A percentile compares a stretch with the other conserved stretches of the same genome.
Evolutionary conservation across 2,888 invertebrate species (phyloP).

Genomic region (Colostygia pectinataria): DNA sequence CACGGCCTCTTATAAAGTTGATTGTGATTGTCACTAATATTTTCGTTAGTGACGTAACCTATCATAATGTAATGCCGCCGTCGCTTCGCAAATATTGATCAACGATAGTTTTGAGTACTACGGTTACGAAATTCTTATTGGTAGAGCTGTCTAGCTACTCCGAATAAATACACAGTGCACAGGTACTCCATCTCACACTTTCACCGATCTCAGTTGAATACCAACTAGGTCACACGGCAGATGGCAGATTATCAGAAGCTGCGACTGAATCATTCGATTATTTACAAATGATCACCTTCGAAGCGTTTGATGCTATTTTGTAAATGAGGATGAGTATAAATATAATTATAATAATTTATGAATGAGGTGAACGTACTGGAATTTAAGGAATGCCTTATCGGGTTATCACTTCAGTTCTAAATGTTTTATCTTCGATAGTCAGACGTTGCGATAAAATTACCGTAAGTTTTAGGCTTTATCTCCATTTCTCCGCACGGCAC

Average conservation of each 20-base stretch:
- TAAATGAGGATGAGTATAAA: no score
- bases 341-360: no score
- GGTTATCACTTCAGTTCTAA: conserved; percentile 35
- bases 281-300: conserved; percentile 33
- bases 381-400: conserved; percentile 44
- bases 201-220: conserved; percentile 58
- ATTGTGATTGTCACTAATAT: conserved; percentile 2
- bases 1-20: conserved; percentile 32
- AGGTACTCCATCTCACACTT: conserved; percentile 64
- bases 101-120: conserved; percentile 46
- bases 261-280: conserved; percentile 40
- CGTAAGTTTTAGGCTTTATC: conserved; percentile 20
- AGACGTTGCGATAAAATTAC: conserved; percentile 30
- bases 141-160: conserved; percentile 49
- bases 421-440: conserved; percentile 38
- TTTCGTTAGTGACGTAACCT: conserved; percentile 49
- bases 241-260: conserved; percentile 48
- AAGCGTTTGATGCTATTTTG: conserved; percentile 9
- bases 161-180: conserved; percentile 41
- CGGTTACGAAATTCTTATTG: conserved; percentile 65
- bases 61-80: conserved; percentile 54
- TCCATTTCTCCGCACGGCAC: conserved; percentile 34
- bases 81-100: conserved; percentile 57
- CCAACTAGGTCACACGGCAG: conserved; percentile 60
- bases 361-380: conserved; percentile 38